Conservation (phyloP, 2,888 invertebrate species). For the Machimus rusticus region DNA sequence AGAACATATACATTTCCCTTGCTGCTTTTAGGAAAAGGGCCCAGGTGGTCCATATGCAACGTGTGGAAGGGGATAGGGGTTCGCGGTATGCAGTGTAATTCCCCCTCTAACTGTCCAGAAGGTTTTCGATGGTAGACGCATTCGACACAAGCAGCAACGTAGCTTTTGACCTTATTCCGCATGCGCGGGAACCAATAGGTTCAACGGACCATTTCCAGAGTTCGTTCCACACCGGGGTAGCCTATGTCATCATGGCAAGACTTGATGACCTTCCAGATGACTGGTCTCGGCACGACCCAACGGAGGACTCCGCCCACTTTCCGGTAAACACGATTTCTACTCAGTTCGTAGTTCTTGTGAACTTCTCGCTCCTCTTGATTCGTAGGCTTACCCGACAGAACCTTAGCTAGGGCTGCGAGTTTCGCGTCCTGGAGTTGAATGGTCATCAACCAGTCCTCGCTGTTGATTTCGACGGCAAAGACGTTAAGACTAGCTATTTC, state of each 20-base stretch:
- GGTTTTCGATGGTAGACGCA: neutral
- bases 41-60: neutral
- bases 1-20: neutral
- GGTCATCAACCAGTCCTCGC: neutral
- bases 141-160: neutral
- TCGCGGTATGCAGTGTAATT: neutral
- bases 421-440: neutral
- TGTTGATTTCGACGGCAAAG: neutral
- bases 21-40: neutral
- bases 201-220: neutral
- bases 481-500: neutral
- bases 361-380: neutral
- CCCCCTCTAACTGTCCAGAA: neutral
- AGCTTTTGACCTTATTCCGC: neutral
- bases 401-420: neutral
- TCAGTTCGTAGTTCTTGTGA: neutral
- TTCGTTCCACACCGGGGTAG: neutral
- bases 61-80: neutral
- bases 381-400: neutral
- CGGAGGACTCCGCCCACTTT: neutral
- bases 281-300: neutral
- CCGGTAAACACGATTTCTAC: neutral
- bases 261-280: neutral
- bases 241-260: neutral
- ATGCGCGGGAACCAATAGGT: neutral